These are phyloP conservation scores for Pygoscelis antarcticus DNA, from an alignment of 2,113 vertebrate genomes.

Conservation along the genomic window DNA sequence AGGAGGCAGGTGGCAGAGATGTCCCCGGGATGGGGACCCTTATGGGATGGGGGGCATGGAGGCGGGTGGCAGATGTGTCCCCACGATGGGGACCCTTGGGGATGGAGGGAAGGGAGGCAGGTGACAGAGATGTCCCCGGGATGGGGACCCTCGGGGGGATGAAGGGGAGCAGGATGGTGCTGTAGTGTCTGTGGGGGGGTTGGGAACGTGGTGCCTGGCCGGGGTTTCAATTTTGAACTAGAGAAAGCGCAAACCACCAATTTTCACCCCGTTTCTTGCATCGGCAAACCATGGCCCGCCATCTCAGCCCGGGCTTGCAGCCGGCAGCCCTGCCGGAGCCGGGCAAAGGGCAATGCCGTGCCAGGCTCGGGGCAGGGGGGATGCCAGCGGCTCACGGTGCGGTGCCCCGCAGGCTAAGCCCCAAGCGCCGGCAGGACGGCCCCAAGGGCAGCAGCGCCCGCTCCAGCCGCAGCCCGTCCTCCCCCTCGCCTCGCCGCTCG, in stretches of 20 bases:
- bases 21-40: accelerated
- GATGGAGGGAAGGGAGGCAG: neutral
- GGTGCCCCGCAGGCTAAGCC: constrained; percentile 70
- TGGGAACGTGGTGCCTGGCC: accelerated
- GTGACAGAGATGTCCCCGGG: neutral
- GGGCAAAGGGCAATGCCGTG: neutral
- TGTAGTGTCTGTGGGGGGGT: neutral
- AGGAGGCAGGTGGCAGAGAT: neutral
- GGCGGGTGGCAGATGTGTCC: neutral
- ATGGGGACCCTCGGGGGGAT: accelerated
- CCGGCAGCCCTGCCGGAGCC: neutral
- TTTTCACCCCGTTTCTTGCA: neutral
- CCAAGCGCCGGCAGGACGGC: constrained; percentile 83
- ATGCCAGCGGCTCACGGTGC: neutral
- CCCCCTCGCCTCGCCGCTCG: constrained; percentile 78
- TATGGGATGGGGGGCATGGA: neutral
- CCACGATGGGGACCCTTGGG: accelerated
- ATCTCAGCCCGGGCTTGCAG: neutral
- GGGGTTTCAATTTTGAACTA: neutral
- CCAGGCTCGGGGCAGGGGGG: neutral
- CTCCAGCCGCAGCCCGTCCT: constrained; percentile 80
- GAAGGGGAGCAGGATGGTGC: neutral
- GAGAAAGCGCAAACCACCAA: accelerated
- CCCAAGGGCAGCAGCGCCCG: constrained; percentile 80
- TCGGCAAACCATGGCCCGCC: neutral